These are phyloP conservation scores for Epinephelus moara DNA, from an alignment of 2,113 vertebrate species.

Conservation along the genomic window DNA sequence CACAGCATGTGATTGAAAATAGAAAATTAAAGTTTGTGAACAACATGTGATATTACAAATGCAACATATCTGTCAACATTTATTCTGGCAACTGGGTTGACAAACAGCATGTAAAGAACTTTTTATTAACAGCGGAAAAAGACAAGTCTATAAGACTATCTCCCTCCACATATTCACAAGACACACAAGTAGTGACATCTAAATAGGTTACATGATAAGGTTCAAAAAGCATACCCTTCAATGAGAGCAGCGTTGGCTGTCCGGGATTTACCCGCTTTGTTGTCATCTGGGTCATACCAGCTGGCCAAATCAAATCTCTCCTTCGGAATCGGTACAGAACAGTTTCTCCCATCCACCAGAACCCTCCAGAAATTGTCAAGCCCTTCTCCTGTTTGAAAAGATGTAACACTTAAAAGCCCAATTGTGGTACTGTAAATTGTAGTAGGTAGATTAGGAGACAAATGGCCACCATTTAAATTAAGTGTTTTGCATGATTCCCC, in stretches of 20 bases:
- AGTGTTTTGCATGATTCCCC: background rate
- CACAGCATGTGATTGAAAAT: no score
- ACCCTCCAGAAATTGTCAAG: slow-evolving; percentile 89
- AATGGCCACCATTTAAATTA: background rate
- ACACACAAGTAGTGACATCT: background rate
- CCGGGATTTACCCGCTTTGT: slow-evolving; percentile 85
- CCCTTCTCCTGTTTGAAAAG: slow-evolving; percentile 83
- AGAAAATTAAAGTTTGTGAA: no score
- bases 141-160: background rate
- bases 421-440: background rate
- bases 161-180: background rate
- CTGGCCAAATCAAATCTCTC: slow-evolving; percentile 83
- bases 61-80: no score
- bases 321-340: slow-evolving; percentile 82
- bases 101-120: no score
- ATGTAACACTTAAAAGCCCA: background rate
- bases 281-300: slow-evolving; percentile 86
- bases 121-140: background rate
- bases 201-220: background rate
- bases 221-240: slow-evolving; percentile 77
- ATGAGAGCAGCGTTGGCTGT: slow-evolving; percentile 85
- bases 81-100: no score
- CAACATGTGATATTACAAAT: no score
- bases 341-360: slow-evolving; percentile 86
- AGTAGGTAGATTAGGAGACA: background rate